Evolutionary conservation across 2,888 invertebrate species (phyloP).

Genomic region (Coremacera marginata): DNA sequence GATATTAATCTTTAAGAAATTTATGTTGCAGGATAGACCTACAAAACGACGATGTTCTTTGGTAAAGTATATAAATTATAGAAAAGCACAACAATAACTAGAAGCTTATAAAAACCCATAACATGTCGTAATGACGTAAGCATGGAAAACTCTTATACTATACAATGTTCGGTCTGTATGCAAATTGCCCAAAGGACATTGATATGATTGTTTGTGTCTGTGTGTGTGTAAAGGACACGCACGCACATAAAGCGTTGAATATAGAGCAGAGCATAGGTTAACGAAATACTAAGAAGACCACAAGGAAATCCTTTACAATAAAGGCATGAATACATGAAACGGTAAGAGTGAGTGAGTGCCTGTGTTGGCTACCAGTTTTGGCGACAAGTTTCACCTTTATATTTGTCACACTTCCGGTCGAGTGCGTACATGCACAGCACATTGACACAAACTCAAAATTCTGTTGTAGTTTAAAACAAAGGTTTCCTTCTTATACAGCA

Average conservation of each 20-base stretch:
- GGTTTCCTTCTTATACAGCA: background rate
- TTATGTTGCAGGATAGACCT: slow-evolving; percentile 7
- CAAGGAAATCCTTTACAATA: slow-evolving; percentile 17
- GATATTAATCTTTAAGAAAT: slow-evolving; percentile 59
- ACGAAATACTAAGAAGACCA: slow-evolving; percentile 50
- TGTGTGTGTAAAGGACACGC: slow-evolving; percentile 42
- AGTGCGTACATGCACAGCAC: slow-evolving; percentile 22
- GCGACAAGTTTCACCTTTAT: slow-evolving; percentile 52
- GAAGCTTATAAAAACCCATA: background rate
- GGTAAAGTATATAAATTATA: slow-evolving; percentile 29
- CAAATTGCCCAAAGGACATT: background rate
- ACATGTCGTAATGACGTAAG: slow-evolving; percentile 10
- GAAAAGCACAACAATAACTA: background rate
- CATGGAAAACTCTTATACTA: background rate
- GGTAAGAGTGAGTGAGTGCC: background rate
- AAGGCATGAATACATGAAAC: no score
- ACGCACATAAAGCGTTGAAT: slow-evolving; percentile 5
- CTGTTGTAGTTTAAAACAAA: background rate
- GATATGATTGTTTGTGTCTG: background rate
- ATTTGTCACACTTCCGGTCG: slow-evolving; percentile 52
- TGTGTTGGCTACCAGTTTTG: background rate
- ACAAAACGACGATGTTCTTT: slow-evolving; percentile 4
- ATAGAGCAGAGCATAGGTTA: slow-evolving; percentile 46
- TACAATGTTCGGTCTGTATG: background rate
- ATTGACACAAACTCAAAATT: background rate